A percentile compares a stretch with the other conserved stretches of the same genome.
These are phyloP conservation scores for Oncorhynchus keta DNA, from an alignment of 2,113 vertebrate genomes.

Conservation along the genomic window DNA sequence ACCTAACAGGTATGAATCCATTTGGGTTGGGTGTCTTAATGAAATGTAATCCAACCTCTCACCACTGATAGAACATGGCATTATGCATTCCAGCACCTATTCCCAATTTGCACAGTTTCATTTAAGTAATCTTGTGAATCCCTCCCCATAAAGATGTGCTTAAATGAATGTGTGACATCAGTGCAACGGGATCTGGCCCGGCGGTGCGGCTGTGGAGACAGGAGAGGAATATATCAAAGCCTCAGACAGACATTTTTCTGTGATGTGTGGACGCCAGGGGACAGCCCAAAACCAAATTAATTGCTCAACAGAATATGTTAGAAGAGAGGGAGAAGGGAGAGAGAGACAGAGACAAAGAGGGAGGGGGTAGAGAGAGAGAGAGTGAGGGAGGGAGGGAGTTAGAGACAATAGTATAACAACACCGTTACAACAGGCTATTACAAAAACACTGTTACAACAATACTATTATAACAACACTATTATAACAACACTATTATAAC, in stretches of 20 bases:
- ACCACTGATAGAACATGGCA: neutral
- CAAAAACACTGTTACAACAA: too few species aligned
- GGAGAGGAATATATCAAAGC: neutral
- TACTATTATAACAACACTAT: too few species aligned
- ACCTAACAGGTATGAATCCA: neutral
- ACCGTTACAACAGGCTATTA: too few species aligned
- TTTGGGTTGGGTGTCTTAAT: neutral
- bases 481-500: too few species aligned
- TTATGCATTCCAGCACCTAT: neutral
- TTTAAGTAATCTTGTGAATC: constrained; percentile 13
- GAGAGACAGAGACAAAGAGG: too few species aligned
- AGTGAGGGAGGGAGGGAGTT: neutral
- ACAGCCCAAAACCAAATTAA: neutral
- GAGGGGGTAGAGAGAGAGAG: neutral
- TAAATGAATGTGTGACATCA: neutral
- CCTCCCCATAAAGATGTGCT: constrained; percentile 7
- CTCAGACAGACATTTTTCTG: neutral
- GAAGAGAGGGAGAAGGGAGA: neutral
- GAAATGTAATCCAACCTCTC: neutral
- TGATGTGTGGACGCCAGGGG: neutral
- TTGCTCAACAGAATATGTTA: constrained; percentile 11
- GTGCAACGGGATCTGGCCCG: neutral
- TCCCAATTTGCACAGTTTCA: constrained; percentile 16
- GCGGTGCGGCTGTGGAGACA: neutral
- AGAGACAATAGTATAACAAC: too few species aligned